These are phyloP conservation scores for Lumbricus terrestris DNA, from an alignment of 2,888 invertebrate genomes.

Conservation along the genomic window DNA sequence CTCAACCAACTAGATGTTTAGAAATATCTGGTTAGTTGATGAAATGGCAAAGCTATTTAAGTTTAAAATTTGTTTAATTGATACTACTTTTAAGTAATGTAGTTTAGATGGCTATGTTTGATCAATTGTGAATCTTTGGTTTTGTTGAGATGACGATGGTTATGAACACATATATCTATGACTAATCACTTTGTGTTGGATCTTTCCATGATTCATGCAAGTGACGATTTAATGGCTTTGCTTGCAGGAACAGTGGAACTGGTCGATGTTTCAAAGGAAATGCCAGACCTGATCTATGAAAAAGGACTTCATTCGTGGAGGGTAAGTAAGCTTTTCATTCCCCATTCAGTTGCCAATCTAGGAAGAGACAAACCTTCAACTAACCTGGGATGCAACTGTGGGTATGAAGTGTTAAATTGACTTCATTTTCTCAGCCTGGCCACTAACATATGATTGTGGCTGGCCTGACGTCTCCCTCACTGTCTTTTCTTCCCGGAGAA, in stretches of 20 bases:
- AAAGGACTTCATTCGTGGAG: constrained; percentile 23
- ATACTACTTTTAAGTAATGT: neutral
- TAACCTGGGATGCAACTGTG: too few relatives aligned
- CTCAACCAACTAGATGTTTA: neutral
- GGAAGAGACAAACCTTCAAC: too few relatives aligned
- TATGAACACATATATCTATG: neutral
- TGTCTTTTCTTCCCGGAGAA: too few relatives aligned
- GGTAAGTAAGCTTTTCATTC: constrained; percentile 17
- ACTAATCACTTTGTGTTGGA: neutral
- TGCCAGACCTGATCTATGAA: constrained; percentile 13
- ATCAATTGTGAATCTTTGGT: neutral
- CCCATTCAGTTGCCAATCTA: neutral
- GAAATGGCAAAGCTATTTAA: neutral
- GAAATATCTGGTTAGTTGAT: neutral
- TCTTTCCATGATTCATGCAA: neutral
- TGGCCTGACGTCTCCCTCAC: too few relatives aligned
- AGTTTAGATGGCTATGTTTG: neutral
- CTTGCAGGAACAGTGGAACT: constrained; percentile 25
- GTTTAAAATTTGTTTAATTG: neutral
- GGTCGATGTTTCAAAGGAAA: constrained; percentile 15
- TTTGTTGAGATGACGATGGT: neutral
- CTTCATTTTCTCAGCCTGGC: too few relatives aligned
- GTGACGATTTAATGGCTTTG: neutral
- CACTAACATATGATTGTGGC: too few relatives aligned
- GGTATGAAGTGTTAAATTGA: too few relatives aligned